Evolutionary conservation across 2,113 vertebrate species (phyloP).

Genomic region (Saguinus midas): DNA sequence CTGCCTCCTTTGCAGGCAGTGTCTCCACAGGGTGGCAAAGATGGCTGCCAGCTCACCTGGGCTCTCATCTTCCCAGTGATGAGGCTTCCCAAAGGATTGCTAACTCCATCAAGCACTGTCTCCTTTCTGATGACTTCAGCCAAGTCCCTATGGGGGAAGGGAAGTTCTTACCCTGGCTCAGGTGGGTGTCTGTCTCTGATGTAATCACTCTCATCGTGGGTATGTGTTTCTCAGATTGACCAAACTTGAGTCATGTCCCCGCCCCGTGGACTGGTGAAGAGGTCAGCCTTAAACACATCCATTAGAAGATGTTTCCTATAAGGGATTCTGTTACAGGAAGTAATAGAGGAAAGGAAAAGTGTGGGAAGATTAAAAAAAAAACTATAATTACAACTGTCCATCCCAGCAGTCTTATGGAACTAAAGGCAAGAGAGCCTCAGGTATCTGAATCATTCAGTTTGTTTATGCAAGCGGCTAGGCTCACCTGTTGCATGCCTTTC

Average conservation of each 20-base stretch:
- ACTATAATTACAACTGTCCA: too few species aligned
- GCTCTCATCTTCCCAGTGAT: fast-evolving
- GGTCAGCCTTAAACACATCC: background rate
- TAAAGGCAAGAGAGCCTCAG: too few species aligned
- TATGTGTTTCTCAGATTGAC: background rate
- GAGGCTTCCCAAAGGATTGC: background rate
- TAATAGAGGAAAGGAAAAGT: background rate
- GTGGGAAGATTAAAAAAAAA: background rate
- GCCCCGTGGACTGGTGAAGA: too few species aligned
- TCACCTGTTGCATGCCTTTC: background rate
- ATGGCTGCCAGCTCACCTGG: background rate
- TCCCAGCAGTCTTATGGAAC: background rate
- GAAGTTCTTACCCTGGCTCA: background rate
- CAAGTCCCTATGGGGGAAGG: background rate
- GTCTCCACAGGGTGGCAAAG: background rate
- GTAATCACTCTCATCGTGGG: background rate
- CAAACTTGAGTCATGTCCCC: too few species aligned
- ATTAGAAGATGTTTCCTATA: background rate
- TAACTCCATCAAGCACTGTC: background rate
- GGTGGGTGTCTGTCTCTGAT: background rate
- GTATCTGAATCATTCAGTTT: background rate
- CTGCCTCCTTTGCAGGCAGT: background rate
- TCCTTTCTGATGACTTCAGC: background rate
- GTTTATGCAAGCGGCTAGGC: background rate
- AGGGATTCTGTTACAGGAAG: background rate